Evolutionary conservation across 2,797 vertebrate species (phyloP).

Genomic region (Tauraco hartlaubi): DNA sequence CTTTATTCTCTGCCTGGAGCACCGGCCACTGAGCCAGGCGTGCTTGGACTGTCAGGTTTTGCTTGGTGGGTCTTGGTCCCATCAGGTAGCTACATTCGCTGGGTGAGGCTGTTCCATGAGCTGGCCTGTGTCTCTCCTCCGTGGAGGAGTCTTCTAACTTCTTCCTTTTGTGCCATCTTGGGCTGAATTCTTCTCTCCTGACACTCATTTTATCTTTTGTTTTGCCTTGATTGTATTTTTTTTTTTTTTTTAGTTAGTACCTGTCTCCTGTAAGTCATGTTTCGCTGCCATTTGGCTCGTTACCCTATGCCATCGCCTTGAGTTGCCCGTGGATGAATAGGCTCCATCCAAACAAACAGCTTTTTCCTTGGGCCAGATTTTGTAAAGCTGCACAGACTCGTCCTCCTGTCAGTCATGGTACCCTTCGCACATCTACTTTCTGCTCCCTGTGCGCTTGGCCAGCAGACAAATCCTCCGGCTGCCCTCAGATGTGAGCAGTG

Average conservation of each 20-base stretch:
- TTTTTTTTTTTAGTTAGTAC: background rate
- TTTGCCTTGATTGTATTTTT: background rate
- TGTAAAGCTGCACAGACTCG: background rate
- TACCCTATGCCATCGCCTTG: background rate
- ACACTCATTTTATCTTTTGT: background rate
- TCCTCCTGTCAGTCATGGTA: background rate
- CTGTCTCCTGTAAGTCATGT: background rate
- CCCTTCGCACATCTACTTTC: background rate
- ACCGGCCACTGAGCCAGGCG: background rate
- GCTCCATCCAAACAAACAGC: background rate
- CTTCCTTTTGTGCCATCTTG: background rate
- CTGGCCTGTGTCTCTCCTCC: accelerated
- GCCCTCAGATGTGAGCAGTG: background rate
- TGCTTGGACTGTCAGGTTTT: background rate
- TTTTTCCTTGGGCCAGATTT: background rate
- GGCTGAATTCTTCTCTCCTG: background rate
- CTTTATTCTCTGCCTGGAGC: background rate
- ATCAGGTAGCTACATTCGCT: accelerated
- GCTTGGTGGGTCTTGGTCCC: accelerated
- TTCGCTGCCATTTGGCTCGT: background rate
- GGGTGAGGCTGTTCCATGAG: background rate
- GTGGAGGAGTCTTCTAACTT: background rate
- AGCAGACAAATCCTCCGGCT: background rate
- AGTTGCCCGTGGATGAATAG: background rate
- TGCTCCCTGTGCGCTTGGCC: background rate